phyloP scores from a whole-genome alignment of 2,113 vertebrate genomes.

The Pandion haliaetus region DNA sequence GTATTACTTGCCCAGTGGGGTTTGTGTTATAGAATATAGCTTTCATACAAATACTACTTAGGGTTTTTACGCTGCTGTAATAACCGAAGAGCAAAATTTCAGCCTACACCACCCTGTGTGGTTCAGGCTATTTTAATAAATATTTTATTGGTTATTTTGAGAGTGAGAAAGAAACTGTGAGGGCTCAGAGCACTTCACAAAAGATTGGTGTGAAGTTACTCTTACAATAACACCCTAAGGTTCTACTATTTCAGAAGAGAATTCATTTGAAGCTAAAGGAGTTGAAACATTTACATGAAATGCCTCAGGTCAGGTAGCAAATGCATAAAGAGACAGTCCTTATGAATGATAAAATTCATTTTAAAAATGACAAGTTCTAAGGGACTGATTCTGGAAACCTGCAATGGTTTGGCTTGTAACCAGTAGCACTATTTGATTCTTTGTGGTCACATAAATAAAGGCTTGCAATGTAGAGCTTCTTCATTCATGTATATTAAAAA shows the following conservation, averaged over 20 bases:
- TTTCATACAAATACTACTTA: not conserved
- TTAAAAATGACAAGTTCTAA: not conserved
- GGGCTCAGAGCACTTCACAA: not conserved
- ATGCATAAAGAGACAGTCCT: not conserved
- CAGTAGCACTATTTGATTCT: not conserved
- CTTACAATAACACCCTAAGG: conserved; percentile 4
- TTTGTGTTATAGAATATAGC: not conserved
- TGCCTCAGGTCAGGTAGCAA: conserved; percentile 15
- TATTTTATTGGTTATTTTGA: conserved; percentile 61
- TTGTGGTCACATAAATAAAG: not conserved
- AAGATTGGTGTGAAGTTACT: conserved; percentile 55
- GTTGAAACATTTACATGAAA: conserved; percentile 27
- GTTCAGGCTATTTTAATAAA: conserved; percentile 23
- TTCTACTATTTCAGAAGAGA: conserved; percentile 51
- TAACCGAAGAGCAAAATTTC: not conserved
- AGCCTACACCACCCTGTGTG: not conserved
- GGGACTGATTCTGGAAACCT: not conserved
- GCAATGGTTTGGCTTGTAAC: not conserved
- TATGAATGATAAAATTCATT: not conserved
- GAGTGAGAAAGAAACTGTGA: not conserved
- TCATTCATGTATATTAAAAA: not conserved
- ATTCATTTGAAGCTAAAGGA: conserved; percentile 52
- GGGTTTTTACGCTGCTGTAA: not conserved
- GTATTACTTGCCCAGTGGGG: not conserved
- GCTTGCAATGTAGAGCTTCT: not conserved